Evolutionary conservation across 2,797 vertebrate genomes (phyloP).

Genomic region (Coilia nasus): DNA sequence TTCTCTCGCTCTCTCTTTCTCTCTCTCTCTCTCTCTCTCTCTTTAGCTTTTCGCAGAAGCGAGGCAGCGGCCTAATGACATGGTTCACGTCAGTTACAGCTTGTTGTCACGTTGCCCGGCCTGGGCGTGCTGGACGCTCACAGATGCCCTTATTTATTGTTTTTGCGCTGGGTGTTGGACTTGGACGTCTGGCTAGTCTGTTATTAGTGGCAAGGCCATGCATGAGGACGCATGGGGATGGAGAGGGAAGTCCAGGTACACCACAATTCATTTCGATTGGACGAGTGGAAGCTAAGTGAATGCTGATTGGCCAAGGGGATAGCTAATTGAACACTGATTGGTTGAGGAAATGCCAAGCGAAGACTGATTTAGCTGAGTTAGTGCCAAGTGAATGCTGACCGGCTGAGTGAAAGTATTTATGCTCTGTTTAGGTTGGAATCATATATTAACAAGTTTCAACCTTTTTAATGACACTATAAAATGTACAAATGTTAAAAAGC

Average conservation of each 20-base stretch:
- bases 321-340: too few species aligned
- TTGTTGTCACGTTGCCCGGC: conserved; percentile 13
- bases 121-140: neutral
- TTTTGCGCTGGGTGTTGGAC: neutral
- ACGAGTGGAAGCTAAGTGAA: neutral
- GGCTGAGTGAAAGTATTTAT: neutral
- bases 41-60: neutral
- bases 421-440: too few species aligned
- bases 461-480: too few species aligned
- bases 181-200: neutral
- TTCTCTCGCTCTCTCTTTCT: neutral
- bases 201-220: conserved; percentile 2
- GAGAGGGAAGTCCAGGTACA: neutral
- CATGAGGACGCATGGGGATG: neutral
- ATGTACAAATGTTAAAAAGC: too few species aligned
- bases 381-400: neutral
- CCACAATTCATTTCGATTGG: neutral
- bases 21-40: neutral
- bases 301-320: too few species aligned
- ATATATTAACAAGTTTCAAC: too few species aligned
- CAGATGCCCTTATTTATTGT: neutral
- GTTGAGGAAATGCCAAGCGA: too few species aligned
- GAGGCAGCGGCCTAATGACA: neutral
- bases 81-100: conserved; percentile 17
- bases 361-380: too few species aligned